Percentiles rank a stretch among this genome's conserved stretches.
These are phyloP conservation scores for Dendronephthya gigantea DNA, from an alignment of 64 coral and sea anemone genomes.

Conservation along the genomic window DNA sequence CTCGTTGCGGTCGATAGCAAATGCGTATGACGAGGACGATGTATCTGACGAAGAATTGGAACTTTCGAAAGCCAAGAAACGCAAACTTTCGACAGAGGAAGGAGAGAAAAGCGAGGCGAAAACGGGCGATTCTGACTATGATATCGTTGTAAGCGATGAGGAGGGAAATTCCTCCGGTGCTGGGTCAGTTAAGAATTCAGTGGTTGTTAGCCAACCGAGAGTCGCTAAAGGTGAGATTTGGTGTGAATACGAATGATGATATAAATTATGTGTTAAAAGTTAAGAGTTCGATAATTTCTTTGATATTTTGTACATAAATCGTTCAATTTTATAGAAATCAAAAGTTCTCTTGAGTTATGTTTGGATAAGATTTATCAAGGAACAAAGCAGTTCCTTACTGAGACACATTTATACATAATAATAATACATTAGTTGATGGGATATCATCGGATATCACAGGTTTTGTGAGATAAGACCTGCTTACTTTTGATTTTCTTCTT, in stretches of 20 bases:
- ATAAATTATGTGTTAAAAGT: not conserved
- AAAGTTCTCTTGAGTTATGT: too few relatives aligned
- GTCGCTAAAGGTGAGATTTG: not conserved
- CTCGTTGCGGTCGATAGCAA: not conserved
- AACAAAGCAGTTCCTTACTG: too few relatives aligned
- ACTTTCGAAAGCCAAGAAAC: not conserved
- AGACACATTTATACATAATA: too few relatives aligned
- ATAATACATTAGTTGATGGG: too few relatives aligned
- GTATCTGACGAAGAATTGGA: not conserved
- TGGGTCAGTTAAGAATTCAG: not conserved
- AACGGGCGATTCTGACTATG: not conserved
- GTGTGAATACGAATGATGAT: not conserved
- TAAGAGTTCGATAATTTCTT: too few relatives aligned
- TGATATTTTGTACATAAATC: too few relatives aligned
- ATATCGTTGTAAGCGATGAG: not conserved
- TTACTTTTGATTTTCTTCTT: too few relatives aligned
- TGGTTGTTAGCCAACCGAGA: not conserved
- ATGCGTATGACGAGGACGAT: not conserved
- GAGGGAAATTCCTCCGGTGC: not conserved
- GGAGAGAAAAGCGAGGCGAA: not conserved
- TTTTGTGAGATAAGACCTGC: too few relatives aligned
- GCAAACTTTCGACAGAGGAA: not conserved
- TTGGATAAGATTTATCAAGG: too few relatives aligned
- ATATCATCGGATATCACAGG: too few relatives aligned
- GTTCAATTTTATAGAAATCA: too few relatives aligned